Evolutionary conservation across 2,113 vertebrate genomes (phyloP), one percentile per base, ranked within the genome.

Genomic region (Nothobranchius kuhntae): DNA sequence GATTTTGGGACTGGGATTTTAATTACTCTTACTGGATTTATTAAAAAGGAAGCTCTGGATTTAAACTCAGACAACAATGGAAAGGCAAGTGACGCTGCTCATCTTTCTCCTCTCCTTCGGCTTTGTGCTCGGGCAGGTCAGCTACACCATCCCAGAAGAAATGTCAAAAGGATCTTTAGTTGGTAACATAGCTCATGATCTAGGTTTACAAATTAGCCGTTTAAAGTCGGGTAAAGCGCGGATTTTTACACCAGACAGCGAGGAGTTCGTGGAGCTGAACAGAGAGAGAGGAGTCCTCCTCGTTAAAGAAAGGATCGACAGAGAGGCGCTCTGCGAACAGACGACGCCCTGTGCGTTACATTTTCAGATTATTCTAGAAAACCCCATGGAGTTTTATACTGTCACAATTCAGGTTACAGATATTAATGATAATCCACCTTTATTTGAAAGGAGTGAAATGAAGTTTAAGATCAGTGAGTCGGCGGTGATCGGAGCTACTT

Each of bases 391-490:
- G 13, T 79, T 90, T 35, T 84, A 71, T 13, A 75, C 55, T 5
- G 3, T 90, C 0, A 84, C 86, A 5, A 60, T 91, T 0, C 81
- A 89, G 21, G 77, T 91, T 2, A 69, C 54, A 0, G 89, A 90
- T 0, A 76, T 89, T 0, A 90, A 90, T 10, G 93, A 95, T 59
- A 90, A 95, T 46, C 50, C 87, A 0, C 94, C 94, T 0, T 51
- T 13, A 2, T 94, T 95, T 63, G 56, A 89, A 11, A 87, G 91
- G 17, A 74, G 35, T 0, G 72, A 88, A 48, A 83, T 91, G 0
- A 1, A 30, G 13, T 89, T 95, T 36, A 88, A 90, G 77, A 93
- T 95, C 0, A 83, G 91, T 10, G 94, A 95, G 53, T 88, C 86
- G 0, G 68, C 92, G 0, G 7, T 61, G 0, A 40, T 1, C 0